Conservation (phyloP, 2,888 invertebrate genomes). For the Amblyjoppa proteus region DNA sequence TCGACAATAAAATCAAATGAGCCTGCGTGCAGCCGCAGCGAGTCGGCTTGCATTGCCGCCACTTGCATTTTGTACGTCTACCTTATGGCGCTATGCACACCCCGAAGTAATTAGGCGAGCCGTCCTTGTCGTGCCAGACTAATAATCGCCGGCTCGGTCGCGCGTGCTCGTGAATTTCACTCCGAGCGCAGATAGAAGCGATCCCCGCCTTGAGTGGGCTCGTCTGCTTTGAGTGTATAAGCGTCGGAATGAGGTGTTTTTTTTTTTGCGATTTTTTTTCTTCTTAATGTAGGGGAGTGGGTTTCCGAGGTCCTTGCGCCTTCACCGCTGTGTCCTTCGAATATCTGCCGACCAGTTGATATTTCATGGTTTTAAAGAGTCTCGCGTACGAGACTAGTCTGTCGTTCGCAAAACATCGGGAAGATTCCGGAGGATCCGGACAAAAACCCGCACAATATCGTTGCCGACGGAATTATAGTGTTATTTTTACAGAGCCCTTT, state of each 20-base stretch:
- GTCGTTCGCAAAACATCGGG: slow-evolving; percentile 16
- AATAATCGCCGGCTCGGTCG: slow-evolving; percentile 63
- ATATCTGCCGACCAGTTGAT: slow-evolving; percentile 50
- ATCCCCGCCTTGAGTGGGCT: slow-evolving; percentile 13
- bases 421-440: slow-evolving; percentile 8
- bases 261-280: not conserved
- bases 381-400: slow-evolving; percentile 17
- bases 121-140: slow-evolving; percentile 55
- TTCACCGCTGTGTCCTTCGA: slow-evolving; percentile 54
- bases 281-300: slow-evolving; percentile 57
- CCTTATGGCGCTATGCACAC: slow-evolving; percentile 53
- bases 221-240: slow-evolving; percentile 26
- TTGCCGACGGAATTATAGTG: slow-evolving; percentile 8
- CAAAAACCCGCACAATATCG: slow-evolving; percentile 29
- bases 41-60: slow-evolving; percentile 11
- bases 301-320: slow-evolving; percentile 61
- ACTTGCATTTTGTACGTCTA: slow-evolving; percentile 52
- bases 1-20: slow-evolving; percentile 64
- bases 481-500: slow-evolving; percentile 29
- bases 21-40: slow-evolving; percentile 57
- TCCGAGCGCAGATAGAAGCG: slow-evolving; percentile 23
- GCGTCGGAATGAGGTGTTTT: slow-evolving; percentile 50
- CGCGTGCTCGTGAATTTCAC: slow-evolving; percentile 60
- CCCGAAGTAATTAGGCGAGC: slow-evolving; percentile 72
- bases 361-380: slow-evolving; percentile 60